A percentile compares a stretch with the other conserved stretches of the same genome.
Evolutionary conservation across 2,888 invertebrate species (phyloP).

Genomic region (Fragum whitleyi): DNA sequence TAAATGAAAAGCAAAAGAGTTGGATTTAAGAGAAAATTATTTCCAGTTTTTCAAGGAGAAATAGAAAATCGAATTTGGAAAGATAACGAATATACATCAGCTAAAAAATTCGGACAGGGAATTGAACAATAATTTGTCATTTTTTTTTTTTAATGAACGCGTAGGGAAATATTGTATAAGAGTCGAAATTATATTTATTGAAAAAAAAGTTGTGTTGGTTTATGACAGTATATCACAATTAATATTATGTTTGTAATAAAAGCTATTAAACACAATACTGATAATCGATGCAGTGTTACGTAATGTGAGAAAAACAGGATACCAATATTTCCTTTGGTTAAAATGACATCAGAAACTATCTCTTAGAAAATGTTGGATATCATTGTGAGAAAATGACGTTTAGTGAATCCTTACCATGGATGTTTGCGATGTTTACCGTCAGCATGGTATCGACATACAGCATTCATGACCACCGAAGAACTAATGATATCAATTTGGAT

Average conservation of each 20-base stretch:
- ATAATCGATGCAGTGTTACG: background rate
- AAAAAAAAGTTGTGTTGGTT: too few relatives aligned
- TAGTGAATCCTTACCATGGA: constrained; percentile 47
- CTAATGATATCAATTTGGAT: constrained; percentile 70
- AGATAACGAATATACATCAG: too few relatives aligned
- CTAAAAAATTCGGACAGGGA: too few relatives aligned
- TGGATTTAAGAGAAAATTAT: too few relatives aligned
- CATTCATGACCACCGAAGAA: constrained; percentile 51
- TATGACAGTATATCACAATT: background rate
- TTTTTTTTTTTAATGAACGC: too few relatives aligned
- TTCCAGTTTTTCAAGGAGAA: too few relatives aligned
- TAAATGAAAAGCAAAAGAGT: too few relatives aligned
- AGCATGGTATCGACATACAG: constrained; percentile 44
- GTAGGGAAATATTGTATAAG: too few relatives aligned
- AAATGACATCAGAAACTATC: constrained; percentile 18
- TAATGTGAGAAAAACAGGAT: background rate
- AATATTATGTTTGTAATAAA: background rate
- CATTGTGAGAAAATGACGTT: constrained; percentile 54
- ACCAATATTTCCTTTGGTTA: background rate
- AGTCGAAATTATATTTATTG: too few relatives aligned
- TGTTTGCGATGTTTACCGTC: constrained; percentile 45
- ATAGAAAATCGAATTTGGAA: too few relatives aligned
- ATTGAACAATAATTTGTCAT: too few relatives aligned
- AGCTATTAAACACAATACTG: background rate
- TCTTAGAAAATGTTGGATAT: constrained; percentile 6